These are phyloP conservation scores for Calliphora vomitoria DNA, from an alignment of 2,888 invertebrate species.

Conservation along the genomic window DNA sequence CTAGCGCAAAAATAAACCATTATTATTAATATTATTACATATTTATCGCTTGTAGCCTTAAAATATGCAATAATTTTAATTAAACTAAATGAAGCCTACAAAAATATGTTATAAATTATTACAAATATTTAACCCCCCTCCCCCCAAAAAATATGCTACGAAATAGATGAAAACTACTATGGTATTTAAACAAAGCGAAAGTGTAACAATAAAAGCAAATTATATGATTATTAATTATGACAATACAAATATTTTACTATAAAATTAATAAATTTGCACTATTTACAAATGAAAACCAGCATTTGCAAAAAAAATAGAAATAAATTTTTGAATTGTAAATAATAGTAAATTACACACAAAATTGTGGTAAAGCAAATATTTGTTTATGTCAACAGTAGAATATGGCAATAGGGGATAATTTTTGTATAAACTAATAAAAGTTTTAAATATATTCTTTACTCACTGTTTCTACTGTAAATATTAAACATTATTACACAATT, in stretches of 20 bases:
- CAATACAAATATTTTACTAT: conserved; percentile 8
- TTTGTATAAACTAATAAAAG: neutral
- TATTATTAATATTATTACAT: neutral
- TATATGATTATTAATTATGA: conserved; percentile 10
- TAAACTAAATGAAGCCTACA: conserved; percentile 1
- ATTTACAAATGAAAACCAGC: conserved; percentile 14
- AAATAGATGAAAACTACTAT: neutral
- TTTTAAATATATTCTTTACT: neutral
- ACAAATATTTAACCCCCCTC: neutral
- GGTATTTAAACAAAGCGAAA: neutral
- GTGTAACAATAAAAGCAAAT: neutral
- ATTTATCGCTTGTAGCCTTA: neutral
- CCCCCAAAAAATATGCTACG: conserved; percentile 3
- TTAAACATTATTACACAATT: neutral
- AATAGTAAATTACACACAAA: neutral
- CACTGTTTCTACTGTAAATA: neutral
- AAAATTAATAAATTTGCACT: conserved; percentile 10
- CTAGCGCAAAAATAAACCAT: neutral
- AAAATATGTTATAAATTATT: conserved; percentile 37
- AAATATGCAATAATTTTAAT: conserved; percentile 36
- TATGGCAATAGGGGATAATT: neutral
- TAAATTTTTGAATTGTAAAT: neutral
- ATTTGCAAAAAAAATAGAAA: neutral
- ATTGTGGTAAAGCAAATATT: neutral
- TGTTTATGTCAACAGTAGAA: neutral